phyloP scores from a whole-genome alignment of 2,797 vertebrate species.

The Siniperca scherzeri region DNA sequence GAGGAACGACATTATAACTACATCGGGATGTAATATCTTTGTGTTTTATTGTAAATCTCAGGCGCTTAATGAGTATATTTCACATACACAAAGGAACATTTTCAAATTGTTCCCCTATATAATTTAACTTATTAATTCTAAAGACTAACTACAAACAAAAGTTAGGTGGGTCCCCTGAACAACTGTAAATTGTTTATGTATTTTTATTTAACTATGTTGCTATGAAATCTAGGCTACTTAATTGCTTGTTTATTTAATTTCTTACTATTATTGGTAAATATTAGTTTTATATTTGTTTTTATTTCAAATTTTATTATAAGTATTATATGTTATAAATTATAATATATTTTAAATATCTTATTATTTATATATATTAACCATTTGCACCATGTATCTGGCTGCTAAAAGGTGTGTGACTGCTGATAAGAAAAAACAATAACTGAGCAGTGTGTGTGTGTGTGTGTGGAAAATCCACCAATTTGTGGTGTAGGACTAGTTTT shows the following conservation, averaged over 20 bases:
- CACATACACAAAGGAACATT: background rate
- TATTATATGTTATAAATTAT: background rate
- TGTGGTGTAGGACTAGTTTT: background rate
- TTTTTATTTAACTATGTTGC: too few species aligned
- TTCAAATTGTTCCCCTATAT: background rate
- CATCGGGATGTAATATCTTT: background rate
- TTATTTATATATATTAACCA: background rate
- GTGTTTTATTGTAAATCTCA: background rate
- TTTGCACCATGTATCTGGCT: too few species aligned
- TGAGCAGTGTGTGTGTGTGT: background rate
- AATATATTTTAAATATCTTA: background rate
- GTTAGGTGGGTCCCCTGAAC: background rate
- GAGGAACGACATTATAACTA: background rate
- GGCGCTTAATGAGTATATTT: background rate
- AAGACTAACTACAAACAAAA: background rate
- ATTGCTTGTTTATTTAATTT: background rate
- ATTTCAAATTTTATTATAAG: background rate
- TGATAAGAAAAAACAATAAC: background rate
- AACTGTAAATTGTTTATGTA: background rate
- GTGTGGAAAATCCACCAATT: background rate
- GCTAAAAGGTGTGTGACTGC: background rate
- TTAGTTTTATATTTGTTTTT: too few species aligned
- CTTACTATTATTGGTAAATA: background rate
- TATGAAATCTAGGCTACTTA: too few species aligned
- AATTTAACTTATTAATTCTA: background rate